Conservation (phyloP, 2,797 vertebrate species). For the Pangasius macronema region DNA sequence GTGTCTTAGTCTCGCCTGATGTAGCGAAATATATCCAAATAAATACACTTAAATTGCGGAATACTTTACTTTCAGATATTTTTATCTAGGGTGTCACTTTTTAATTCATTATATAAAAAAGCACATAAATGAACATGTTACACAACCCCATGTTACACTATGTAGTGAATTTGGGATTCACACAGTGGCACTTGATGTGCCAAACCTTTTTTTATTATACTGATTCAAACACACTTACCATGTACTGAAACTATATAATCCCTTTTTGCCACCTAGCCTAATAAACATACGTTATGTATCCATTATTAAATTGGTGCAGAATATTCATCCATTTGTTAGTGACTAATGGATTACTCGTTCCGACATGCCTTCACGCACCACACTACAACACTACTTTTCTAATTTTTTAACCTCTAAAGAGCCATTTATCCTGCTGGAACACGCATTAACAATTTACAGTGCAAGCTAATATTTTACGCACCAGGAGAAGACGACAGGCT, state of each 20-base stretch:
- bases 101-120: not conserved
- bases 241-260: not conserved
- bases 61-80: not conserved
- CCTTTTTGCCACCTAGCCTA: not conserved
- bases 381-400: not conserved
- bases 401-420: not conserved
- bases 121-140: too few species aligned
- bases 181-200: not conserved
- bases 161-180: not conserved
- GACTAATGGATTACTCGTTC: too few species aligned
- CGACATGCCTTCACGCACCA: not conserved
- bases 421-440: not conserved
- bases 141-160: too few species aligned
- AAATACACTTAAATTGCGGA: not conserved
- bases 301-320: not conserved
- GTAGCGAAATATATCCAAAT: not conserved
- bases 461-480: conserved; percentile 51
- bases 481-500: conserved; percentile 50
- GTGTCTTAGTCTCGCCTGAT: not conserved
- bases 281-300: not conserved
- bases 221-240: not conserved
- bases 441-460: not conserved
- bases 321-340: not conserved
- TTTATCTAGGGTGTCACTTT: not conserved
- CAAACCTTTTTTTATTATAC: not conserved